Base-by-base conservation (phyloP, 1,140 invertebrate genomes). In the Trichonephila clavipes region DNA sequence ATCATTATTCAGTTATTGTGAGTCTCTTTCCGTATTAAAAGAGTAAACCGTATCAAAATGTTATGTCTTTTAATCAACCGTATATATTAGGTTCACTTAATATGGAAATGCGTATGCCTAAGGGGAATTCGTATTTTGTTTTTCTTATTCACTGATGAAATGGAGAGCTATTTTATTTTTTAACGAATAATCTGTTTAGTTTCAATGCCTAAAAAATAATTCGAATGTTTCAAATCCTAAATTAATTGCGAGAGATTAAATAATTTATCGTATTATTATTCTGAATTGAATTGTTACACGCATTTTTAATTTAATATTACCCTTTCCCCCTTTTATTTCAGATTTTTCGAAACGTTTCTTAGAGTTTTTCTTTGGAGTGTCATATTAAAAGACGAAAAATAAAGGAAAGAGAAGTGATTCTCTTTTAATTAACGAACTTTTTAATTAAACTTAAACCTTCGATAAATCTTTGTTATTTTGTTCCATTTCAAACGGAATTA, bases 401-500 rank as follows among this genome's bases (percentile, higher is more conserved):
- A 72, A 72, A 72, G 12, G 6, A 24, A 34, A 72, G 5, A 14
- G 28, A 72, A 72, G 16, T 16, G 10, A 34, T 72, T 62, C 28
- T 24, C n/a, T 28, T 72, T 72, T 34, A 24, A 72, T 72, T 72
- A 72, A 72, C 28, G 69, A 72, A 72, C n/a, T 72, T n/a, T 24
- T 72, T n/a, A 72, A 14, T 28, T 72, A 72, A 72, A 72, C 28
- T 40, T 40, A 40, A 40, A 40, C 3, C 34, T 40, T 40, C 4
- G 3, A 2, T 40, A 40, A 40, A 40, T 40, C 34, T 2, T 3
- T 40, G 1, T 40, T 40, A 40, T 40, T 40, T 40, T 3, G 34
- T 40, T 40, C 1, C 34, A 40, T 40, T 40, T 40, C 4, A 40
- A 40, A 4, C 34, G 34, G 34, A 40, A 40, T 40, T 40, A 40